Conservation (phyloP, 2,113 vertebrate species). For the Porphyrio hochstetteri region DNA sequence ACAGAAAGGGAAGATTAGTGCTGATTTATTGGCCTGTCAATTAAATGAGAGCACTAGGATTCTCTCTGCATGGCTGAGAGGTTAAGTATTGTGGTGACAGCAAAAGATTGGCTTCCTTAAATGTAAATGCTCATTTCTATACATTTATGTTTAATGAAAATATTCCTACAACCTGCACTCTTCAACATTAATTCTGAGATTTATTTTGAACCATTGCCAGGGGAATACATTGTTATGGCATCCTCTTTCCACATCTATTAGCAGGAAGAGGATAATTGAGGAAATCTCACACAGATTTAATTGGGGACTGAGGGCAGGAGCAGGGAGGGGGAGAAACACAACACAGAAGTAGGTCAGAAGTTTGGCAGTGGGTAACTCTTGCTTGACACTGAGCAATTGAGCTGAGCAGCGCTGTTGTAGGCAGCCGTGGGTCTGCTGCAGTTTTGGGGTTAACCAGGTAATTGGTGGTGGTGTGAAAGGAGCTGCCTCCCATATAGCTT, state of each 20-base stretch:
- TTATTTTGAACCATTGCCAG: conserved; percentile 54
- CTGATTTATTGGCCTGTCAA: conserved; percentile 47
- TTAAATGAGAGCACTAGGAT: conserved; percentile 10
- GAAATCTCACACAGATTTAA: conserved; percentile 61
- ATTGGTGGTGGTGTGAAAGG: neutral
- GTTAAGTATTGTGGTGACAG: conserved; percentile 30
- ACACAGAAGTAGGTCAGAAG: conserved; percentile 32
- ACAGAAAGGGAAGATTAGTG: neutral
- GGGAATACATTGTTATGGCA: conserved; percentile 58
- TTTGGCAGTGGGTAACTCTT: neutral
- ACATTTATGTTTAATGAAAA: conserved; percentile 46
- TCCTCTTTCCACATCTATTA: conserved; percentile 61
- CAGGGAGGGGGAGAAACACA: neutral
- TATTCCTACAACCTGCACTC: conserved; percentile 14
- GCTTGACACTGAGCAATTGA: neutral
- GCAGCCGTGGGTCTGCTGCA: neutral
- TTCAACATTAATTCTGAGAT: conserved; percentile 14
- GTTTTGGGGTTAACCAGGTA: neutral
- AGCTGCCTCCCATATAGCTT: neutral
- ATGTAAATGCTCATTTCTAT: neutral
- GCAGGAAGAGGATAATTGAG: conserved; percentile 63
- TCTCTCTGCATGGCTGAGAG: conserved; percentile 4
- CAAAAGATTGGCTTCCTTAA: neutral
- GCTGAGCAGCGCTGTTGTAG: neutral
- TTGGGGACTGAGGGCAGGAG: conserved; percentile 56